Evolutionary conservation across 2,888 invertebrate species (phyloP), one percentile per base, ranked within the genome.

Genomic region (Allolobophora icterica): DNA sequence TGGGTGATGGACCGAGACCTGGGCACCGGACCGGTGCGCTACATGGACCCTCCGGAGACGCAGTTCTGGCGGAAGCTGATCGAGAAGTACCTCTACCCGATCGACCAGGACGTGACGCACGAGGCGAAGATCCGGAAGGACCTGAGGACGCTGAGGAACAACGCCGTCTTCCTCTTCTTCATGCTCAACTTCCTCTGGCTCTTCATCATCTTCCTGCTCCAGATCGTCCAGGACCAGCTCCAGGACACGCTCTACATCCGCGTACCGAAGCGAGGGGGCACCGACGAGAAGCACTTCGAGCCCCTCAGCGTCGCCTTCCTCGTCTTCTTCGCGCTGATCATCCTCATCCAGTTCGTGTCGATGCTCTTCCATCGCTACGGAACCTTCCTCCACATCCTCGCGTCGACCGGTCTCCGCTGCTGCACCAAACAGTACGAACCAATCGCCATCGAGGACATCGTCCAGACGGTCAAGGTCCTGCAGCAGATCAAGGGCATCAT

Each of bases 141-240:
- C 90, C 92, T 94, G 84, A 94, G 93, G 91, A 93, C 94, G 13
- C 92, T 94, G 93, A 91, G 94, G 45, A 94, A 94, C 92, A 94
- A 94, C 91, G 93, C 94, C 0, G 94, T 94, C 89, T 94, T 94
- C 92, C 93, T 94, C 21, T 99, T 99, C 97, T 98, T 99, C 97
- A 99, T 99, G 99, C 96, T 98, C 96, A 99, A 99, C 96, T 98
- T 99, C 94, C 97, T 99, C 94, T 99, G 99, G 97, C 99, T 99
- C 94, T 97, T 99, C 96, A 98, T 99, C 96, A 99, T 99, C 94
- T 98, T 99, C 96, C 97, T 99, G 96, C 97, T 99, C 95, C 99
- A 99, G 96, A 89, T 92, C 42, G 94, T 94, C 92, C 93, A 92
- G 92, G 93, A 93, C 91, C 93, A 92, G 91, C 92, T 92, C 71